Base-by-base conservation (phyloP, 1,140 invertebrate species). In the Drosophila melanica region DNA sequence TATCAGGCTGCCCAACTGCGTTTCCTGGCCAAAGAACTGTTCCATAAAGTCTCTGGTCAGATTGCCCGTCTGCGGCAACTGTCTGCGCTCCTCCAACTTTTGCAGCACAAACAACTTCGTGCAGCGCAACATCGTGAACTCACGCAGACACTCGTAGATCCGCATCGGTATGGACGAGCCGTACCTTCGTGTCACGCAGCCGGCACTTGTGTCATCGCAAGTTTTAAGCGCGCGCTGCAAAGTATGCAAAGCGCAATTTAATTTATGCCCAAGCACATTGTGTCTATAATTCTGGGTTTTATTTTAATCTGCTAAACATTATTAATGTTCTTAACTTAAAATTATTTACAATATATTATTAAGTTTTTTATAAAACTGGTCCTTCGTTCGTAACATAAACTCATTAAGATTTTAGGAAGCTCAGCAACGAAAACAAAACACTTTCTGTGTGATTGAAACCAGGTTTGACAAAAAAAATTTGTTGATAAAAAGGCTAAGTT, bases 81-180 rank as follows among this genome's bases (percentile, higher is more conserved):
- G 58, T 4, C 59, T 57, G 10, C 84, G 78, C 30, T 86, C 90
- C 57, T 91, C 90, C 81, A 92, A 71, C 33, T 91, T 92, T 41
- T 91, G 90, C 16, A 92, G 51, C 11, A 92, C 78, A n/a, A 85
- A 92, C 18, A 92, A 44, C 60, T 92, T 92, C n/a, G 90, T 90
- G 68, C 91, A 92, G 47, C 90, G 90, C 47, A 92, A 65, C 71
- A 91, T 82, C 47, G 59, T 79, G 14, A 69, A 78, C 20, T 76
- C 79, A 4, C 79, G 64, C 27, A 92, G 71, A 23, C 91, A 92
- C 62, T 91, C 85, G 42, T 90, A 92, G 16, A 92, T 79, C 8
- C 90, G 86, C 80, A 91, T 85, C 6, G 91, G 91, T 48, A 91
- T 90, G 7, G 91, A 86, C 33, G 86, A 76, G 72, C 76, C 86